phyloP scores from a whole-genome alignment of 2,888 invertebrate genomes.

The Papilio protenor region DNA sequence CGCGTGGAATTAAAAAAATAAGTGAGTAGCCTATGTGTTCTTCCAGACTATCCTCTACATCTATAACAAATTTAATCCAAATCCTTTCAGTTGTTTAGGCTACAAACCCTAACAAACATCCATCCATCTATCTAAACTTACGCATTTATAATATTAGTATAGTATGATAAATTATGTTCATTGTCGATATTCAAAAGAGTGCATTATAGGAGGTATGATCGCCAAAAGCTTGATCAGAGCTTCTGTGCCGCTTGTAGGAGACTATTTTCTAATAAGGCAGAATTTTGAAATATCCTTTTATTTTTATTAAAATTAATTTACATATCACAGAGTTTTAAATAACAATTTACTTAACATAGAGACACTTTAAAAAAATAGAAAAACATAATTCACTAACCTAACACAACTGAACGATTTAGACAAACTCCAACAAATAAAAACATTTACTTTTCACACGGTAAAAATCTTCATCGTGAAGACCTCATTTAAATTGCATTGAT shows the following conservation, averaged over 20 bases:
- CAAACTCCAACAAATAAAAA: neutral
- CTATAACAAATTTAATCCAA: too few species aligned
- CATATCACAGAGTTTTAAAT: constrained; percentile 8
- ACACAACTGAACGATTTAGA: neutral
- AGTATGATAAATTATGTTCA: too few species aligned
- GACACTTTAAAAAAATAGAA: neutral
- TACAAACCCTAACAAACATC: too few species aligned
- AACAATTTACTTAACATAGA: neutral
- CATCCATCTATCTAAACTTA: too few species aligned
- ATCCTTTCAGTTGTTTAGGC: too few species aligned
- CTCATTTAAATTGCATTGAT: neutral
- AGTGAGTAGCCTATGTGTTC: too few species aligned
- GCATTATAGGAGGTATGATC: too few species aligned
- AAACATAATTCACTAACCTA: neutral
- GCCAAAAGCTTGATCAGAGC: too few species aligned
- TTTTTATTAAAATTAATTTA: constrained; percentile 10
- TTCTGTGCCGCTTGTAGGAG: neutral
- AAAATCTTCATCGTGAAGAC: neutral
- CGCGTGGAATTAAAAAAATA: too few species aligned
- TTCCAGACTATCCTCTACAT: too few species aligned
- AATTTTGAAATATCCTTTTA: neutral
- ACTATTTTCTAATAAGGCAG: neutral
- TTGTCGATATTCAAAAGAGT: neutral
- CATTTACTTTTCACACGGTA: neutral
- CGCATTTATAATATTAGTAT: too few species aligned